Conservation (phyloP, 2,797 vertebrate species). For the Clarias fuscus region DNA sequence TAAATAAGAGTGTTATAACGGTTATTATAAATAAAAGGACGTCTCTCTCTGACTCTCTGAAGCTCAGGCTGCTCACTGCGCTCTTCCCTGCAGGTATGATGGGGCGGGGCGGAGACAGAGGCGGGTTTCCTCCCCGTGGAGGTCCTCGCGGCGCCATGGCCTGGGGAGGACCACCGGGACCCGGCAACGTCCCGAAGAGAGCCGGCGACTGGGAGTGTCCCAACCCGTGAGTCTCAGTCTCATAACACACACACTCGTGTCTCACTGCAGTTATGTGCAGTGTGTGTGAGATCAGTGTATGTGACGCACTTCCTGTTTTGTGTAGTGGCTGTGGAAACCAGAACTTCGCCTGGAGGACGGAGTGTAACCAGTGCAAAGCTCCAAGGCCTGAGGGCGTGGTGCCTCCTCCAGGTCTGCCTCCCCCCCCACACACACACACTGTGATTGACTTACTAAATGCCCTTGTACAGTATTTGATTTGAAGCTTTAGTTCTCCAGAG, state of each 20-base stretch:
- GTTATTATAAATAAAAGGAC: no score
- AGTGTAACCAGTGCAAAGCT: conserved; percentile 99
- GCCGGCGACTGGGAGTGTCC: conserved; percentile 98
- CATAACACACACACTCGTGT: neutral
- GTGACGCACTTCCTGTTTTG: neutral
- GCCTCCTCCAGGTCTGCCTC: conserved; percentile 76
- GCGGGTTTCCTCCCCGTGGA: conserved; percentile 84
- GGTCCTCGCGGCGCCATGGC: conserved; percentile 85
- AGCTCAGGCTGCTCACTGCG: no score
- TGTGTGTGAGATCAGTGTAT: neutral
- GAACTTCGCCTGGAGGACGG: conserved; percentile 98
- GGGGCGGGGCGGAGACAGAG: conserved; percentile 87
- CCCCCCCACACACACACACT: neutral
- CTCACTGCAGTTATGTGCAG: neutral
- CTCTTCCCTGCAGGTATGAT: conserved; percentile 56
- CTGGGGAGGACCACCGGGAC: conserved; percentile 85
- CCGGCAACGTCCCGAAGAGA: conserved; percentile 87
- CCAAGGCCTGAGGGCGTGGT: conserved; percentile 92
- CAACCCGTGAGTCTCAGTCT: conserved; percentile 81
- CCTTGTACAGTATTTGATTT: no score
- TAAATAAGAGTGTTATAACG: no score
- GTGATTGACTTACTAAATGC: no score
- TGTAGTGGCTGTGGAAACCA: conserved; percentile 91
- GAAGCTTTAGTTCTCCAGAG: neutral
- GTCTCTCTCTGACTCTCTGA: no score